Evolutionary conservation across 1,140 invertebrate genomes (phyloP).

Genomic region (Hyphantria cunea): DNA sequence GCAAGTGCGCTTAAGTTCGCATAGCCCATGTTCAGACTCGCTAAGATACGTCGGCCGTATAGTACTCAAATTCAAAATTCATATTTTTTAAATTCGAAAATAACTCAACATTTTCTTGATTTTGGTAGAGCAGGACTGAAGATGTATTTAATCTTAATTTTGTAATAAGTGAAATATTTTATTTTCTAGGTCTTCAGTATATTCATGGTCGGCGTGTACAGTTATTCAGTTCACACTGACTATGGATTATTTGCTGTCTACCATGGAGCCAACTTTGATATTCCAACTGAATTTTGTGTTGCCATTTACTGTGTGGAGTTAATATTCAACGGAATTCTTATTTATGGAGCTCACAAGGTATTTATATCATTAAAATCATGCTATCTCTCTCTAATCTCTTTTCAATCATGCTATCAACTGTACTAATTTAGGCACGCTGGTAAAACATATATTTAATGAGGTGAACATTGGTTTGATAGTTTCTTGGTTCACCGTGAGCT

Average conservation of each 20-base stretch:
- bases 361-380: constrained; percentile 11
- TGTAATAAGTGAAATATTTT: not conserved
- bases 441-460: not conserved
- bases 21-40: too few relatives aligned
- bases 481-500: too few relatives aligned
- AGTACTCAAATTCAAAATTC: too few relatives aligned
- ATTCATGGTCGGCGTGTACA: constrained; percentile 61
- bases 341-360: constrained; percentile 64
- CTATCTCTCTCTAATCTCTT: too few relatives aligned
- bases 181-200: constrained; percentile 55
- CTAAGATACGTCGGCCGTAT: too few relatives aligned
- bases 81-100: too few relatives aligned
- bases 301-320: constrained; percentile 57
- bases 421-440: too few relatives aligned
- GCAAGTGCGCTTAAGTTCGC: too few relatives aligned
- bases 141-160: not conserved
- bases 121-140: not conserved
- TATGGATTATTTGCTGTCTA: constrained; percentile 37
- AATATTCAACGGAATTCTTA: constrained; percentile 42
- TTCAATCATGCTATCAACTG: not conserved
- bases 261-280: constrained; percentile 39
- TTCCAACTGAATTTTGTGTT: constrained; percentile 47
- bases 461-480: too few relatives aligned
- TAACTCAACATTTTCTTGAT: too few relatives aligned
- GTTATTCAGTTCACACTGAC: constrained; percentile 42